Evolutionary conservation across 2,113 vertebrate species (phyloP).

Genomic region (Hippocampus zosterae): DNA sequence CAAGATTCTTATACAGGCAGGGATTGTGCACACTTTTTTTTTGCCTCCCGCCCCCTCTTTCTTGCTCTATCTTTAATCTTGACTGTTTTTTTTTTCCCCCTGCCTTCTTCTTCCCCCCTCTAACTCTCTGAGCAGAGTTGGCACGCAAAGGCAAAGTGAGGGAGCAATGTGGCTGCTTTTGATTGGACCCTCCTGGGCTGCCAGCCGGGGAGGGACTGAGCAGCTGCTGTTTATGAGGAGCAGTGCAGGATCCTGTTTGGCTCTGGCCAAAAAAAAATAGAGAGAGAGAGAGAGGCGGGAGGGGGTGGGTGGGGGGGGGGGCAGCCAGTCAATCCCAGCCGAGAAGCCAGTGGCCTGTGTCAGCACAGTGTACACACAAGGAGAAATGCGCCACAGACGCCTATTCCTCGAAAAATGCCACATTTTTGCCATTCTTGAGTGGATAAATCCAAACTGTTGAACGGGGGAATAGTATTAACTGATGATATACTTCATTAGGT

Average conservation of each 20-base stretch:
- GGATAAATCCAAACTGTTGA: background rate
- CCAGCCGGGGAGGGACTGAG: slow-evolving; percentile 46
- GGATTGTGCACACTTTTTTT: slow-evolving; percentile 45
- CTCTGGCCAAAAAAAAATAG: slow-evolving; percentile 15
- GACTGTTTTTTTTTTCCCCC: background rate
- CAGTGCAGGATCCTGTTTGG: slow-evolving; percentile 51
- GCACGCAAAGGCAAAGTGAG: slow-evolving; percentile 41
- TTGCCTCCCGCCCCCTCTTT: background rate
- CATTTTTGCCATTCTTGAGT: background rate
- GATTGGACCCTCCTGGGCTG: slow-evolving; percentile 56
- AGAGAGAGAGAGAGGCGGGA: background rate
- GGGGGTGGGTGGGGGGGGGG: too few relatives aligned
- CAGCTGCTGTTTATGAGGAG: slow-evolving; percentile 63
- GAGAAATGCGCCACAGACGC: slow-evolving; percentile 10
- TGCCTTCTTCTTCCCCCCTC: background rate
- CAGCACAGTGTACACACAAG: slow-evolving; percentile 37
- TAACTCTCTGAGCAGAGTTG: slow-evolving; percentile 27
- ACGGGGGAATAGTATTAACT: background rate
- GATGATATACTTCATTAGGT: background rate
- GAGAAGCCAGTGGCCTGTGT: slow-evolving; percentile 50
- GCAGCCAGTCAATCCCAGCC: slow-evolving; percentile 22
- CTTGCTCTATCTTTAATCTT: slow-evolving; percentile 9
- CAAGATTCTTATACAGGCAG: slow-evolving; percentile 1
- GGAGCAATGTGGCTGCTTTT: slow-evolving; percentile 57
- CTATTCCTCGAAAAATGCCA: slow-evolving; percentile 13